These are phyloP conservation scores for Xestia ashworthii DNA, from an alignment of 2,888 invertebrate genomes.

Conservation along the genomic window DNA sequence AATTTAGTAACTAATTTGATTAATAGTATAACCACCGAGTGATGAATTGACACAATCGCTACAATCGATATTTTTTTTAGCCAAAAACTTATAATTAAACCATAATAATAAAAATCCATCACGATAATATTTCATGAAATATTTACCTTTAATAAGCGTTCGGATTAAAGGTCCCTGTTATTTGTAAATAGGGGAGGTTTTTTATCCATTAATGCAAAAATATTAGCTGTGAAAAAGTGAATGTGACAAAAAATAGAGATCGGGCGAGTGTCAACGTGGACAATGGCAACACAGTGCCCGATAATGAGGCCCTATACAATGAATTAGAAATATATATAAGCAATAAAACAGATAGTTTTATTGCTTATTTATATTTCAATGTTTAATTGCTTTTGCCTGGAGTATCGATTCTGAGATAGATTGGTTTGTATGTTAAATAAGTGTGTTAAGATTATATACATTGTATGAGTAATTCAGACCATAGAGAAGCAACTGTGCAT, in stretches of 20 bases:
- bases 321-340: conserved; percentile 52
- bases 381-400: conserved; percentile 6
- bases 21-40: neutral
- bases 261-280: conserved; percentile 79
- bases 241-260: conserved; percentile 76
- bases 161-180: conserved; percentile 89
- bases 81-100: conserved; percentile 32
- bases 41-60: neutral
- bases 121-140: conserved; percentile 85
- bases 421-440: neutral
- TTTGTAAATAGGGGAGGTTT: conserved; percentile 88
- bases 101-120: conserved; percentile 68
- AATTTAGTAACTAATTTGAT: neutral
- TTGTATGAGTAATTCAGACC: neutral
- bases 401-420: neutral
- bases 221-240: conserved; percentile 73
- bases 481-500: neutral
- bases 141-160: conserved; percentile 90
- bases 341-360: conserved; percentile 22
- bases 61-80: neutral
- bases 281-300: conserved; percentile 64
- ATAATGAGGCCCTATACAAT: conserved; percentile 52
- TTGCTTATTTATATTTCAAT: neutral
- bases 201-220: conserved; percentile 76
- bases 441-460: neutral